Base-by-base conservation (phyloP, 2,797 vertebrate species). In the Chromobotia macracanthus region DNA sequence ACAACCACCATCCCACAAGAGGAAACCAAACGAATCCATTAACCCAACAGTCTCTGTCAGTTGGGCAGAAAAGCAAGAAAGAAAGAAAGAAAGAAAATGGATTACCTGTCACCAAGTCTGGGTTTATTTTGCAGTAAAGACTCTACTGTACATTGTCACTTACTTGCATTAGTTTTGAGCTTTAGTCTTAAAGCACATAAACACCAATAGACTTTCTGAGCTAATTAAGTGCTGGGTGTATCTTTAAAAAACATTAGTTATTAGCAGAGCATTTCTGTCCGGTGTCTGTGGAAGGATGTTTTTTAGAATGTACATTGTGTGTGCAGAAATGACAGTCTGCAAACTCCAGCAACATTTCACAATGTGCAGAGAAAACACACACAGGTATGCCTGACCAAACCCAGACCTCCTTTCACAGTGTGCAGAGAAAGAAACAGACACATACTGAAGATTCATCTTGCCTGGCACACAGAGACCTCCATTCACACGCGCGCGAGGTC, bases 301-400 rank as follows among this genome's bases (percentile, higher is more conserved):
- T 53, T n/a, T 53, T 9, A 15, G 72, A 46, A 19, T 19, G 56
- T 41, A 50, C 31, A 28, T 21, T 38, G 51, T 77, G 75, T 77
- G 65, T 60, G 23, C 65, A 35, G 67, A 78, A 70, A 82, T 80
- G n/a, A 83, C 50, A 46, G 80, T 84, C 65, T 38, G 77, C 61
- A 80, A 75, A 70, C 71, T 69, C 77, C 61, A 31, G 12, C 31
- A 74, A 18, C 66, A 73, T 65, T 76, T 84, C 73, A 79, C 75
- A 80, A 69, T 66, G 19, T 61, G 70, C 60, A 74, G 15, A 74
- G 48, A n/a, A n/a, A n/a, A n/a, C 80, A 80, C 77, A 76, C 53
- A 76, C 72, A 83, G 71, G 56, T 63, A 77, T 65, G 53, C 19
- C 53, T 56, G 19, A 56, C 19, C 53, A 56, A 56, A 56, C n/a